phyloP scores from a whole-genome alignment of 2,888 invertebrate genomes.

The Perithous albicinctus region DNA sequence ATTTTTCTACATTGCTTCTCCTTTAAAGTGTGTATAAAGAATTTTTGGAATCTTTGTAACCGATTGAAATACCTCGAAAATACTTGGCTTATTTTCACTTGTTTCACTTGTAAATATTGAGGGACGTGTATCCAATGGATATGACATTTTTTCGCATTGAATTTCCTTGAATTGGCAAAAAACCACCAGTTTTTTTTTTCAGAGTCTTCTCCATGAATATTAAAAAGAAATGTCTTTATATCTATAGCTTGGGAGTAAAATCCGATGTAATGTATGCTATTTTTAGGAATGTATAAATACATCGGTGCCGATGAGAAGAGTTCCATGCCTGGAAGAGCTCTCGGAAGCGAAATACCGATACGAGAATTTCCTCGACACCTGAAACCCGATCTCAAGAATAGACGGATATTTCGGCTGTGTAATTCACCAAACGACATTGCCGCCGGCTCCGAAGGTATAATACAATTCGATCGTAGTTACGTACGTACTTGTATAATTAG shows the following conservation, averaged over 20 bases:
- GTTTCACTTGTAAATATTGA: too few relatives aligned
- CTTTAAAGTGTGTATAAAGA: too few relatives aligned
- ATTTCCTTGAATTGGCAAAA: too few relatives aligned
- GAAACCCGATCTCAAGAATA: slow-evolving; percentile 88
- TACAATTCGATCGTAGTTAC: not conserved
- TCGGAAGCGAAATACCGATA: slow-evolving; percentile 84
- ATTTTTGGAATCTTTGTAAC: too few relatives aligned
- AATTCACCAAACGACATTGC: slow-evolving; percentile 90
- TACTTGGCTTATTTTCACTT: too few relatives aligned
- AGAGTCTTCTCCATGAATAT: not conserved
- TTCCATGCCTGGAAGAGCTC: slow-evolving; percentile 82
- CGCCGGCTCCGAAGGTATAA: slow-evolving; percentile 92
- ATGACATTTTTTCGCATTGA: too few relatives aligned
- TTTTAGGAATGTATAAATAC: slow-evolving; percentile 92
- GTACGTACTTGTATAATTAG: not conserved
- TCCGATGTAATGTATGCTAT: slow-evolving; percentile 43
- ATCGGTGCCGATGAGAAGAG: slow-evolving; percentile 87
- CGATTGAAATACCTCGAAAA: too few relatives aligned
- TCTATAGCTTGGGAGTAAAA: not conserved
- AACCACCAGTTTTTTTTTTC: too few relatives aligned
- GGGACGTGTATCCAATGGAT: too few relatives aligned
- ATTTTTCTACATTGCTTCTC: too few relatives aligned
- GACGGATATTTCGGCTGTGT: slow-evolving; percentile 89
- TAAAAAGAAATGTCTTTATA: not conserved
- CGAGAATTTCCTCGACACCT: slow-evolving; percentile 86